Conservation (phyloP, 1,140 invertebrate genomes). For the Scaptomyza montana region DNA sequence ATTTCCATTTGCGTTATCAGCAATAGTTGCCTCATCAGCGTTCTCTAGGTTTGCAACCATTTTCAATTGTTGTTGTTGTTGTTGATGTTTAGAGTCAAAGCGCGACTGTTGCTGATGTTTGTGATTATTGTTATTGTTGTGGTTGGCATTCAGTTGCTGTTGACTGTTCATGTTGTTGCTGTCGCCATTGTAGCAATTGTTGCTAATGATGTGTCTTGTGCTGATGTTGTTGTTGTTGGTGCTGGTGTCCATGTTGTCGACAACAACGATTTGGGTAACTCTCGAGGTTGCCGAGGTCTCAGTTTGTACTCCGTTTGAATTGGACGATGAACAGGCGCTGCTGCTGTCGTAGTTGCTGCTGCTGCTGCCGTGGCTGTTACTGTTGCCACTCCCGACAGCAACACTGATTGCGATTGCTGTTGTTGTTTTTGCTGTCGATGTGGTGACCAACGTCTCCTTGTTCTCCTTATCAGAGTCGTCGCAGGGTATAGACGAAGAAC, state of each 20-base stretch:
- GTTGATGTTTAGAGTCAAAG: slow-evolving; percentile 42
- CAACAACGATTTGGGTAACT: slow-evolving; percentile 60
- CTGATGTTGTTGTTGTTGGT: slow-evolving; percentile 45
- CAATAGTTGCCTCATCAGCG: slow-evolving; percentile 61
- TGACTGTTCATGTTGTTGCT: slow-evolving; percentile 40
- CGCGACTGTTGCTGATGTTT: slow-evolving; percentile 39
- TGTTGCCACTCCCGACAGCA: slow-evolving; percentile 47
- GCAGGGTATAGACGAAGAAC: slow-evolving; percentile 33
- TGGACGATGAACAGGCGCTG: slow-evolving; percentile 71
- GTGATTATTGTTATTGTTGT: slow-evolving; percentile 33
- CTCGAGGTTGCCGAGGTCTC: slow-evolving; percentile 71
- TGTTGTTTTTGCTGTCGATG: slow-evolving; percentile 29
- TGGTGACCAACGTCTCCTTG: slow-evolving; percentile 66
- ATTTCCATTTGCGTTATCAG: slow-evolving; percentile 71
- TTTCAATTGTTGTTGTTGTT: slow-evolving; percentile 13
- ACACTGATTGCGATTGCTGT: slow-evolving; percentile 30
- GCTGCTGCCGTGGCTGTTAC: slow-evolving; percentile 62
- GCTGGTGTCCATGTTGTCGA: slow-evolving; percentile 39
- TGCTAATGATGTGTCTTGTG: slow-evolving; percentile 73
- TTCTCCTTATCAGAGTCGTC: slow-evolving; percentile 83
- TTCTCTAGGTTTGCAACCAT: slow-evolving; percentile 43
- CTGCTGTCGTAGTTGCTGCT: slow-evolving; percentile 75
- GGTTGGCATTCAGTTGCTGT: slow-evolving; percentile 34
- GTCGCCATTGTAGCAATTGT: slow-evolving; percentile 66
- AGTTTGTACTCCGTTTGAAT: slow-evolving; percentile 70